These are phyloP conservation scores for Phalacrocorax carbo DNA, from an alignment of 2,113 vertebrate species.

Conservation along the genomic window DNA sequence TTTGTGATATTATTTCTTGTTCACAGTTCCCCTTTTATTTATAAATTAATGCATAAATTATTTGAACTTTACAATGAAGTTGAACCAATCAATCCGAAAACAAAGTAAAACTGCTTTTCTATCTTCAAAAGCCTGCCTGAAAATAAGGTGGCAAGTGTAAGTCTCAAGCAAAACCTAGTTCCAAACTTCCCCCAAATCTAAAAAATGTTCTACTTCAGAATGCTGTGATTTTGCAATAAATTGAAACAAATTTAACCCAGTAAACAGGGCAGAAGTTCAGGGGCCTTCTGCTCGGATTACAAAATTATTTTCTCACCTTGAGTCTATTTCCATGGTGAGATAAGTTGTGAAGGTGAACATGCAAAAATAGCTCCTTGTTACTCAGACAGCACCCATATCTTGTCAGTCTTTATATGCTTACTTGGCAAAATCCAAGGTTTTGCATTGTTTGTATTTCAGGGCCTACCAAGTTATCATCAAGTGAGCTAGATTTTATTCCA, in stretches of 20 bases:
- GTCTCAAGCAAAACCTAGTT: background rate
- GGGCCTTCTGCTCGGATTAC: background rate
- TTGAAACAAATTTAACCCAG: background rate
- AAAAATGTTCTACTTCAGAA: background rate
- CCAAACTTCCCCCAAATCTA: background rate
- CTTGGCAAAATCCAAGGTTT: background rate
- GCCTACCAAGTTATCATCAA: background rate
- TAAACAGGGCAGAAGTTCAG: background rate
- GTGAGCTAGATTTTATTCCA: background rate
- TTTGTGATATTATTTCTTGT: background rate
- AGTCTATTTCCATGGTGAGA: background rate
- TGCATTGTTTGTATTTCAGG: background rate
- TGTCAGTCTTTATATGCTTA: background rate
- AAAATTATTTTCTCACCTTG: background rate
- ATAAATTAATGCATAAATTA: background rate
- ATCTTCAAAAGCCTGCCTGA: background rate
- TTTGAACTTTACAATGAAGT: background rate
- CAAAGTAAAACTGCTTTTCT: background rate
- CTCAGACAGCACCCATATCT: background rate
- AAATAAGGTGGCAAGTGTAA: background rate
- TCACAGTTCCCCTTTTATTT: background rate
- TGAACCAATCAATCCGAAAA: background rate
- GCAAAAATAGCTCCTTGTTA: constrained; percentile 17
- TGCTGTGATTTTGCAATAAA: background rate
- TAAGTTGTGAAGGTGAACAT: background rate